Evolutionary conservation across 2,888 invertebrate species (phyloP), one percentile per base, ranked within the genome.

Genomic region (Pandemis corylana): DNA sequence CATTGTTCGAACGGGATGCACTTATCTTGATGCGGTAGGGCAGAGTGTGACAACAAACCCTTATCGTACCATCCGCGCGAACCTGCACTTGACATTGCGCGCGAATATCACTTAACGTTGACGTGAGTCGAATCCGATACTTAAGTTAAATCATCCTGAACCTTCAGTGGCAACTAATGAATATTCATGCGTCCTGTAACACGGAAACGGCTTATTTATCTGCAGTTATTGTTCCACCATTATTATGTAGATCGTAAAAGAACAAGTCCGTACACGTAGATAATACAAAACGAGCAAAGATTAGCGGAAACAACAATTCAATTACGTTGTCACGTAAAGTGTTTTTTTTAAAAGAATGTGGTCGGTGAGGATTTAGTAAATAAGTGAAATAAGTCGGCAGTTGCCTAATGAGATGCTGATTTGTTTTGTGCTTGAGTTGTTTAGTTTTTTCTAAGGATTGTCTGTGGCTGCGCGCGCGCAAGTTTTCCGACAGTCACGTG

Each of bases 211-310:
- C 81, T 83, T 63, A 82, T 83, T 87, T 88, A 89, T 88, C 89
- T 88, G 83, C 82, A 86, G 85, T 88, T 88, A 90, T 90, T 90
- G 90, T 92, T 89, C 83, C 86, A 82, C 79, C 86, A 91, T 93
- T 93, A 90, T 93, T 89, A 91, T 90, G 92, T 83, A 90, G 88
- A 92, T 93, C 83, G 79, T 82, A 83, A 80, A 81, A 83, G 83
- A 80, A 80, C 82, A 82, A 84, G 82, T 79, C 81, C 81, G 85
- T 85, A 85, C 80, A 81, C 82, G 80, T 86, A 84, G 84, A 85
- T 79, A 84, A 82, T 81, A 85, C 85, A 82, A 86, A 90, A 90
- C 87, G 83, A 83, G 84, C 79, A 80, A 80, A 87, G 85, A 91
- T 90, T 88, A 87, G 89, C 88, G 87, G 88, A 90, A 89, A 89